These are phyloP conservation scores for Dryobota labecula DNA, from an alignment of 2,888 invertebrate genomes.

Conservation along the genomic window DNA sequence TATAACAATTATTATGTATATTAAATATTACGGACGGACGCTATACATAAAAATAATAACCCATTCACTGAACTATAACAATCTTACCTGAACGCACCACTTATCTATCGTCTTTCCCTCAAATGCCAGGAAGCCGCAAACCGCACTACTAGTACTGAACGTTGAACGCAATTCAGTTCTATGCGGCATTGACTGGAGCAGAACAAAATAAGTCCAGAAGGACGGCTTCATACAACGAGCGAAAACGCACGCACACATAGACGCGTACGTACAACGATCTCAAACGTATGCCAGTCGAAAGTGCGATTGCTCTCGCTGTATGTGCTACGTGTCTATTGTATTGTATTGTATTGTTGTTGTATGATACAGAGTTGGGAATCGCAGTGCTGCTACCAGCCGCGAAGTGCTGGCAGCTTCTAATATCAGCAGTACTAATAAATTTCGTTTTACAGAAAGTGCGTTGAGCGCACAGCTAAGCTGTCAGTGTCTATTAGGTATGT, in stretches of 20 bases:
- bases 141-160: conserved; percentile 42
- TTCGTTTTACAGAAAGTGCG: too few species aligned
- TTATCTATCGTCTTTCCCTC: conserved; percentile 35
- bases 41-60: too few species aligned
- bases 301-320: not conserved
- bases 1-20: too few species aligned
- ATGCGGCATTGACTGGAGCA: conserved; percentile 31
- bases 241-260: not conserved
- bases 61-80: conserved; percentile 5
- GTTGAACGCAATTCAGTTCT: conserved; percentile 49
- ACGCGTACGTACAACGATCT: not conserved
- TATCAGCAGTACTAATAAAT: too few species aligned
- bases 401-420: too few species aligned
- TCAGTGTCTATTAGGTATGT: too few species aligned
- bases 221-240: not conserved
- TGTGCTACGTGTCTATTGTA: not conserved
- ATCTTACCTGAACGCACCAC: conserved; percentile 19
- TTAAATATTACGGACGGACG: too few species aligned
- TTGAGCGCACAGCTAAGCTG: too few species aligned
- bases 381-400: too few species aligned
- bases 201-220: not conserved
- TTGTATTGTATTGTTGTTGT: not conserved
- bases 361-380: too few species aligned
- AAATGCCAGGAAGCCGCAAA: conserved; percentile 37
- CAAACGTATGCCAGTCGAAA: not conserved